Conservation (phyloP, 2,113 vertebrate species). For the Corythaeola cristata region DNA sequence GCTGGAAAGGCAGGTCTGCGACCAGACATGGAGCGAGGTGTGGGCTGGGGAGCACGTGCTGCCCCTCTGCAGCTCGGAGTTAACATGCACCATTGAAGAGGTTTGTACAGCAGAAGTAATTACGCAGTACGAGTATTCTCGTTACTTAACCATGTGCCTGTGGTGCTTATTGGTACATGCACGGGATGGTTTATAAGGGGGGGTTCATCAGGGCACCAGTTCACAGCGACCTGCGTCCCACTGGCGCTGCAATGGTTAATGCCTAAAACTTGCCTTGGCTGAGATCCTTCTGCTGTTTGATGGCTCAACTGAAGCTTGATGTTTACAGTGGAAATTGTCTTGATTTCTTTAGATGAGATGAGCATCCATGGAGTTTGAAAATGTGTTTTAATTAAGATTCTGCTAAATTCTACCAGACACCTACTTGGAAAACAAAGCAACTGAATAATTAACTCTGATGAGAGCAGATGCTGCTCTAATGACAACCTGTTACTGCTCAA, state of each 20-base stretch:
- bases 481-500: conserved; percentile 89
- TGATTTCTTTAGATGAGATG: conserved; percentile 84
- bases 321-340: conserved; percentile 83
- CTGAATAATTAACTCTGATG: conserved; percentile 88
- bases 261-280: conserved; percentile 59
- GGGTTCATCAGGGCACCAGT: background rate
- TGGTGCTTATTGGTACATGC: background rate
- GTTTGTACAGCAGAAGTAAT: background rate
- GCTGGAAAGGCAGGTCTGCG: background rate
- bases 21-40: rapidly evolving
- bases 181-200: background rate
- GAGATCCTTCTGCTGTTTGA: conserved; percentile 76
- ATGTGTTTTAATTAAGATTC: conserved; percentile 90
- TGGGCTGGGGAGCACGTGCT: background rate
- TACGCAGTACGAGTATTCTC: background rate
- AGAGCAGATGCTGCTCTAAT: conserved; percentile 90
- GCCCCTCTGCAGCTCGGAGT: background rate
- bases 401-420: conserved; percentile 88
- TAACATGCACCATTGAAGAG: background rate
- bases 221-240: background rate
- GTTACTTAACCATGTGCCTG: background rate
- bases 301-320: conserved; percentile 83
- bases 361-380: conserved; percentile 85
- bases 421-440: conserved; percentile 87
- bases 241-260: conserved; percentile 60